phyloP scores from a whole-genome alignment of 2,113 vertebrate genomes.

The Gallinago undulata region DNA sequence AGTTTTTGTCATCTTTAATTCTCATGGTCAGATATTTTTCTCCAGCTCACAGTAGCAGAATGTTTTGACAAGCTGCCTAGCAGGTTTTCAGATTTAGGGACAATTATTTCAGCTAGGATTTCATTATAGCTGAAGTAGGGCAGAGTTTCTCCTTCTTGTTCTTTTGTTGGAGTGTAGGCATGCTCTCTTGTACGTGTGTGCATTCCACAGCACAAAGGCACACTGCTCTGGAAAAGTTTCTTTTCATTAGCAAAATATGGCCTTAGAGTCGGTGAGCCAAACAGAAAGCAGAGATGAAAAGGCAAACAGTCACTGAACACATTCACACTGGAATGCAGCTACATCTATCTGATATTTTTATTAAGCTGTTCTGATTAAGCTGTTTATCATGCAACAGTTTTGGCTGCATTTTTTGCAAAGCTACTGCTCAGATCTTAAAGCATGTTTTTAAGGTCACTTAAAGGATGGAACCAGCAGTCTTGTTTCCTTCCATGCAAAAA shows the following conservation, averaged over 20 bases:
- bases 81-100: conserved; percentile 45
- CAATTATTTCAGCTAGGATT: conserved; percentile 62
- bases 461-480: background rate
- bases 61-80: conserved; percentile 47
- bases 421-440: background rate
- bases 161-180: background rate
- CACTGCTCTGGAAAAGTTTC: background rate
- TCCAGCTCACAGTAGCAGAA: conserved; percentile 13
- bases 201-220: background rate
- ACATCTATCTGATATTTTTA: background rate
- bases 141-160: background rate
- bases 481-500: background rate
- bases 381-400: background rate
- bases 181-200: background rate
- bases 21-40: conserved; percentile 5
- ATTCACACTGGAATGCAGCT: background rate
- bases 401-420: background rate
- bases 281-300: conserved; percentile 6
- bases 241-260: conserved; percentile 50
- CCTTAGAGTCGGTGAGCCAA: background rate
- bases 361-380: background rate
- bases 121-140: conserved; percentile 43
- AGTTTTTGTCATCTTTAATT: conserved; percentile 41
- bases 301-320: background rate
- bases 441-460: background rate